A percentile compares a stretch with the other conserved stretches of the same genome.
Conservation (phyloP, 2,797 vertebrate species). For the Bothrops alternatus region DNA sequence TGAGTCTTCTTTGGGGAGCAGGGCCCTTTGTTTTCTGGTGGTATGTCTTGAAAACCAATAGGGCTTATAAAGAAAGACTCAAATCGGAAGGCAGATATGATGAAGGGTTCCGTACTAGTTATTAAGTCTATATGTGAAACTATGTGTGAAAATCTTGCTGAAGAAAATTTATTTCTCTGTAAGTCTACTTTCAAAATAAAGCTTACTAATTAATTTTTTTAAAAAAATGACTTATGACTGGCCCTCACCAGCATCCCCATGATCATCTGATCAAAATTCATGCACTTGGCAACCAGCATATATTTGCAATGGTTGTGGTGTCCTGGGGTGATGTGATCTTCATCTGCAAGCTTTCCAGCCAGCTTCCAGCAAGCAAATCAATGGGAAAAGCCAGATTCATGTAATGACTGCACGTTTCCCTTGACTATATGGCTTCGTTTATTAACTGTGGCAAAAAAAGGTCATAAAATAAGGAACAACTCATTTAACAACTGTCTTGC, state of each 20-base stretch:
- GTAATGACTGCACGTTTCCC: neutral
- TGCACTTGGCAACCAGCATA: neutral
- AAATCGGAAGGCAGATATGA: conserved; percentile 79
- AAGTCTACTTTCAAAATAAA: conserved; percentile 64
- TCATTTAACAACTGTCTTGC: neutral
- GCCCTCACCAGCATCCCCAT: neutral
- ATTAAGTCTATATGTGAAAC: conserved; percentile 63
- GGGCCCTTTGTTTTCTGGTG: conserved; percentile 76
- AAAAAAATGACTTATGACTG: neutral
- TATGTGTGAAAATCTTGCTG: conserved; percentile 7
- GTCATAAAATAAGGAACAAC: neutral
- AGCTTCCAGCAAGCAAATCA: neutral
- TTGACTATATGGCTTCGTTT: neutral
- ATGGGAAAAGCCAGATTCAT: neutral
- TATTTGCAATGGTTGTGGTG: neutral
- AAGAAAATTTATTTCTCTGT: conserved; percentile 1
- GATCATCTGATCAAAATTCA: neutral
- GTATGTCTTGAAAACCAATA: conserved; percentile 74
- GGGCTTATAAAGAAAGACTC: conserved; percentile 78
- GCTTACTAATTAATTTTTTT: conserved; percentile 23
- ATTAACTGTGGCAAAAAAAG: neutral
- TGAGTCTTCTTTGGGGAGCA: conserved; percentile 71
- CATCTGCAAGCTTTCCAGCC: neutral
- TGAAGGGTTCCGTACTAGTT: conserved; percentile 66
- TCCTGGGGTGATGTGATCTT: neutral